Evolutionary conservation across 2,113 vertebrate genomes (phyloP).

Genomic region (Notothenia rossii): DNA sequence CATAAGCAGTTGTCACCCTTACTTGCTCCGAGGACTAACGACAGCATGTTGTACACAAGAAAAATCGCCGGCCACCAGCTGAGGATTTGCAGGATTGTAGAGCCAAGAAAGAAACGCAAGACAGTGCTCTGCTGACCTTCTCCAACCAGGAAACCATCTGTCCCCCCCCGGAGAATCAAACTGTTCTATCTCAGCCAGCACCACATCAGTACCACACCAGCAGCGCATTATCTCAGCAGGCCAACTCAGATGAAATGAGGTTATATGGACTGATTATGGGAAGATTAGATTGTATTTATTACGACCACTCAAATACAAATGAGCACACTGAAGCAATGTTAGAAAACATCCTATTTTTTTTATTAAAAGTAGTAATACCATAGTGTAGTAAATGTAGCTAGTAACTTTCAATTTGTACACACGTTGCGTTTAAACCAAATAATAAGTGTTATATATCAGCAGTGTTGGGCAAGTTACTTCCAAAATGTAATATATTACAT

Average conservation of each 20-base stretch:
- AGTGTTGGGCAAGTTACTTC: no score
- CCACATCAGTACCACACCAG: no score
- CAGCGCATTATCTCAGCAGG: not conserved
- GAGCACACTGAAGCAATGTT: not conserved
- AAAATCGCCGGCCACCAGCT: not conserved
- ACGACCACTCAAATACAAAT: not conserved
- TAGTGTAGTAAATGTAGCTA: no score
- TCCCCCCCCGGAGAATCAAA: slow-evolving; percentile 34
- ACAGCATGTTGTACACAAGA: not conserved
- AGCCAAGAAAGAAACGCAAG: slow-evolving; percentile 40
- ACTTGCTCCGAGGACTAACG: not conserved
- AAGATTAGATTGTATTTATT: slow-evolving; percentile 14
- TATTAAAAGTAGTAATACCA: no score
- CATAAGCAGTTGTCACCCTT: not conserved
- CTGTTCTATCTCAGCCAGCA: slow-evolving; percentile 25
- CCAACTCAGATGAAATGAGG: slow-evolving; percentile 13
- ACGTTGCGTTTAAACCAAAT: not conserved
- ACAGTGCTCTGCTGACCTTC: slow-evolving; percentile 28
- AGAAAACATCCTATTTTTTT: no score
- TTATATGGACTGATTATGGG: not conserved
- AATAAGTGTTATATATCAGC: not conserved
- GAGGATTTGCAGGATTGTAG: not conserved
- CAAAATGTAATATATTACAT: no score
- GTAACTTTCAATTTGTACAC: no score
- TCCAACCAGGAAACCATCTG: slow-evolving; percentile 37